Evolutionary conservation across 2,888 invertebrate genomes (phyloP).

Genomic region (Drosophila parthenogenetica): DNA sequence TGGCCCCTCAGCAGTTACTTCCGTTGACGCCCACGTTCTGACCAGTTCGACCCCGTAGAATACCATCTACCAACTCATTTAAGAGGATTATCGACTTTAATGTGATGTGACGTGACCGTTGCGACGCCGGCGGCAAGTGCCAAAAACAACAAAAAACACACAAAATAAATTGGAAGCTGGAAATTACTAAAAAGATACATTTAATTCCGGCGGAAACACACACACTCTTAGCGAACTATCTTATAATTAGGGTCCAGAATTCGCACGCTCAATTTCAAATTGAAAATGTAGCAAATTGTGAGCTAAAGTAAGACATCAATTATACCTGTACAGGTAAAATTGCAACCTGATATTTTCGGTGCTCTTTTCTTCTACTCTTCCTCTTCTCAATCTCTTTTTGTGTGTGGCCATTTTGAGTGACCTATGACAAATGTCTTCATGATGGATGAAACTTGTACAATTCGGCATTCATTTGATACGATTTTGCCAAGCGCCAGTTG

Average conservation of each 20-base stretch:
- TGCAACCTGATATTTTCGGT: conserved; percentile 45
- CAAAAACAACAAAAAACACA: conserved; percentile 36
- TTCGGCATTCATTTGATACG: conserved; percentile 23
- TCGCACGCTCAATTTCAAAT: conserved; percentile 81
- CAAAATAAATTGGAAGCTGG: conserved; percentile 21
- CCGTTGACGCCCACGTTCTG: conserved; percentile 66
- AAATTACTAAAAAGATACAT: conserved; percentile 47
- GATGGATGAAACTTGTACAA: conserved; percentile 54
- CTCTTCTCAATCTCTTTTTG: conserved; percentile 48
- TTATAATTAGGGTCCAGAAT: conserved; percentile 77
- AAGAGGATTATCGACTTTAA: conserved; percentile 69
- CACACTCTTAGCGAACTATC: conserved; percentile 42
- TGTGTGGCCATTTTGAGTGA: conserved; percentile 68
- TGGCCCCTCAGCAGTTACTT: conserved; percentile 57
- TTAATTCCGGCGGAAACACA: conserved; percentile 77
- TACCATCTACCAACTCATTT: conserved; percentile 18
- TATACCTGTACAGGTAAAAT: conserved; percentile 43
- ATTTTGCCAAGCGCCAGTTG: conserved; percentile 64
- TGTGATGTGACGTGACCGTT: conserved; percentile 64
- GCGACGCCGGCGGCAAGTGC: conserved; percentile 62
- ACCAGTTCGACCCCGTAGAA: conserved; percentile 4
- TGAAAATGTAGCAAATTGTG: conserved; percentile 68
- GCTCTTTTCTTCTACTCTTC: background rate
- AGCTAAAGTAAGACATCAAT: conserved; percentile 71
- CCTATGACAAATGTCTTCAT: conserved; percentile 73